Evolutionary conservation across 2,113 vertebrate genomes (phyloP).

Genomic region (Daboia siamensis): DNA sequence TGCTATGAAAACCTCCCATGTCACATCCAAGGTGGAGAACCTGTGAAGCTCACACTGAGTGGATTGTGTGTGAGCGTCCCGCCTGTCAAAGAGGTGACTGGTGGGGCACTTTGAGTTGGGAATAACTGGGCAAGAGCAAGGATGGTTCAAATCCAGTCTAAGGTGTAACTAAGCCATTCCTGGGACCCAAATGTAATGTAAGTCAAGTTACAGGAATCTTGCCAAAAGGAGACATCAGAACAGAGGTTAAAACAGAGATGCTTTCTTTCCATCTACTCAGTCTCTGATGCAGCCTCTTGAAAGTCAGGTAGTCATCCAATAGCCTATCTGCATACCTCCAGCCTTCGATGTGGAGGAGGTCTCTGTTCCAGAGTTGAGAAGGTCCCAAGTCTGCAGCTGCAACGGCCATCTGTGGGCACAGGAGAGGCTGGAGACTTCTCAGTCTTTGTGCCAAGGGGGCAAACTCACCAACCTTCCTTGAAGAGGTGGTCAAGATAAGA

Average conservation of each 20-base stretch:
- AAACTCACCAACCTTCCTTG: not conserved
- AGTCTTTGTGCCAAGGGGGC: not conserved
- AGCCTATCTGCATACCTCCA: not conserved
- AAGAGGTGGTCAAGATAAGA: not conserved
- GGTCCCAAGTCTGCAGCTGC: not conserved
- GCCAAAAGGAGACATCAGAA: not conserved
- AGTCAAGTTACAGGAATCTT: not conserved
- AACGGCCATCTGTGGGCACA: not conserved
- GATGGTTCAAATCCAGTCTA: not conserved
- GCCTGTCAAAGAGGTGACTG: slow-evolving; percentile 71
- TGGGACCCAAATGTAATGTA: not conserved
- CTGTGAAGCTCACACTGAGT: slow-evolving; percentile 72
- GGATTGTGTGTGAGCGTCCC: slow-evolving; percentile 74
- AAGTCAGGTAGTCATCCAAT: not conserved
- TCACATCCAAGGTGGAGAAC: slow-evolving; percentile 69
- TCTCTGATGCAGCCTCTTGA: not conserved
- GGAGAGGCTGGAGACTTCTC: not conserved
- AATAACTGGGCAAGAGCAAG: not conserved
- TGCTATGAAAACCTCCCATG: slow-evolving; percentile 75
- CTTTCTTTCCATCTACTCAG: not conserved
- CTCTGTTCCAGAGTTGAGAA: not conserved
- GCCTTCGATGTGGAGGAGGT: not conserved
- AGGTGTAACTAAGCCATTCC: not conserved
- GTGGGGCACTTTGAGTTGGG: not conserved
- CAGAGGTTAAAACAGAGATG: not conserved